Evolutionary conservation across 2,113 vertebrate genomes (phyloP).

Genomic region (Oncorhynchus tshawytscha): DNA sequence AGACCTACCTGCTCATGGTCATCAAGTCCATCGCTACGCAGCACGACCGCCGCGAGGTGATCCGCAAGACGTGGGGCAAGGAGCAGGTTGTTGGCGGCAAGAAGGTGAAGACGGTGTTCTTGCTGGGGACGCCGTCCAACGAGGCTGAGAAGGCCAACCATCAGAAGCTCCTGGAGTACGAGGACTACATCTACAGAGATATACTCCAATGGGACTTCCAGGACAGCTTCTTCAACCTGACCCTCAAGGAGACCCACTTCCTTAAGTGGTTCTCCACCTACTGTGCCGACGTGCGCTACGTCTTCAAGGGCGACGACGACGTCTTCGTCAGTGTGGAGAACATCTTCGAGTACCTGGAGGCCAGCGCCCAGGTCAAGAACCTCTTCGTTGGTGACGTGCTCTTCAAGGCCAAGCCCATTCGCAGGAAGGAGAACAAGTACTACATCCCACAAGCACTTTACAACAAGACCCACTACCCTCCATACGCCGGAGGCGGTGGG

Average conservation of each 20-base stretch:
- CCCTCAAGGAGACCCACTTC: conserved; percentile 95
- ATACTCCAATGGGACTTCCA: conserved; percentile 97
- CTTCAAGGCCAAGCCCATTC: conserved; percentile 85
- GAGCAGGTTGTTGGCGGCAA: conserved; percentile 78
- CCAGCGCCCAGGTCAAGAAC: conserved; percentile 60
- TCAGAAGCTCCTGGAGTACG: conserved; percentile 92
- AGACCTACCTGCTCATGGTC: conserved; percentile 84
- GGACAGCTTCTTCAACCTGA: conserved; percentile 97
- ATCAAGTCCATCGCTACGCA: conserved; percentile 93
- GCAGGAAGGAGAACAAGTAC: conserved; percentile 92
- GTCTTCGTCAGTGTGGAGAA: conserved; percentile 89
- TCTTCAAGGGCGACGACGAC: conserved; percentile 95
- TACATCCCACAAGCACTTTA: conserved; percentile 86
- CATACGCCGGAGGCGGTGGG: conserved; percentile 92
- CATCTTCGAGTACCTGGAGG: conserved; percentile 86
- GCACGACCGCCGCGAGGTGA: conserved; percentile 89
- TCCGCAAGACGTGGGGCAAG: conserved; percentile 91
- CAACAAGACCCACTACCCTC: conserved; percentile 84
- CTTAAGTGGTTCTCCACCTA: conserved; percentile 92
- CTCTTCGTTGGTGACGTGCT: conserved; percentile 91
- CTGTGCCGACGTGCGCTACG: conserved; percentile 77
- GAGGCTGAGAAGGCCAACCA: conserved; percentile 84
- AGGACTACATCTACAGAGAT: conserved; percentile 87
- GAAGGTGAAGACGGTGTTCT: conserved; percentile 82
- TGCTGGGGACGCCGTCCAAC: conserved; percentile 83